These are phyloP conservation scores for Pangasius larnaudii DNA, from an alignment of 2,797 vertebrate genomes.

Conservation along the genomic window DNA sequence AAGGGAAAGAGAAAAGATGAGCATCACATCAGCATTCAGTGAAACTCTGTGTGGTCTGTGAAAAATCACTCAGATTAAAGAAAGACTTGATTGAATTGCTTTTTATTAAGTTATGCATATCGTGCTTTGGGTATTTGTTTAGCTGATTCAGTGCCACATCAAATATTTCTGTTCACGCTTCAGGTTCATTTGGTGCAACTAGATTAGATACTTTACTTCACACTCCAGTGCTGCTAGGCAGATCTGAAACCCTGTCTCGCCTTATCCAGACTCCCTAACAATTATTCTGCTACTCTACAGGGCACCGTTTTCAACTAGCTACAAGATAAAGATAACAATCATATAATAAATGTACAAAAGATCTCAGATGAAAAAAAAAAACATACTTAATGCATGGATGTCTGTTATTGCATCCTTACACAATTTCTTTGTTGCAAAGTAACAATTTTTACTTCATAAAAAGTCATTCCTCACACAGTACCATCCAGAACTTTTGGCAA, in stretches of 20 bases:
- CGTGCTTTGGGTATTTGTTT: background rate
- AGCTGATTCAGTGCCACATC: conserved; percentile 6
- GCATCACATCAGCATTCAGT: conserved; percentile 27
- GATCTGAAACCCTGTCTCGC: background rate
- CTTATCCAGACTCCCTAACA: background rate
- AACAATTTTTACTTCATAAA: background rate
- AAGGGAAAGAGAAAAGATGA: conserved; percentile 4
- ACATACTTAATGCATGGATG: background rate
- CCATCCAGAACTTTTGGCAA: background rate
- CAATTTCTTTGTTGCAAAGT: background rate
- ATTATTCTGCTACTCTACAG: background rate
- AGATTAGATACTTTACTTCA: conserved; percentile 22
- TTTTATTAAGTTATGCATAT: conserved; percentile 12
- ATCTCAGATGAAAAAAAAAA: background rate
- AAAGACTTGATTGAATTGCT: conserved; percentile 5
- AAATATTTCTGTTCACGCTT: conserved; percentile 21
- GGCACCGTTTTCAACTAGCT: background rate
- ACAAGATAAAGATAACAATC: background rate
- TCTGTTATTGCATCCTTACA: background rate
- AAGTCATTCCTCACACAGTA: background rate
- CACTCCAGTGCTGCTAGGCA: background rate
- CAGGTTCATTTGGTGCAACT: conserved; percentile 19
- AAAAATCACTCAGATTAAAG: background rate
- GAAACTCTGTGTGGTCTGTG: background rate
- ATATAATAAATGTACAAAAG: no score